A percentile compares a stretch with the other conserved stretches of the same genome.
phyloP scores from a whole-genome alignment of 2,113 vertebrate species.

The Mesoclemmys tuberculata region DNA sequence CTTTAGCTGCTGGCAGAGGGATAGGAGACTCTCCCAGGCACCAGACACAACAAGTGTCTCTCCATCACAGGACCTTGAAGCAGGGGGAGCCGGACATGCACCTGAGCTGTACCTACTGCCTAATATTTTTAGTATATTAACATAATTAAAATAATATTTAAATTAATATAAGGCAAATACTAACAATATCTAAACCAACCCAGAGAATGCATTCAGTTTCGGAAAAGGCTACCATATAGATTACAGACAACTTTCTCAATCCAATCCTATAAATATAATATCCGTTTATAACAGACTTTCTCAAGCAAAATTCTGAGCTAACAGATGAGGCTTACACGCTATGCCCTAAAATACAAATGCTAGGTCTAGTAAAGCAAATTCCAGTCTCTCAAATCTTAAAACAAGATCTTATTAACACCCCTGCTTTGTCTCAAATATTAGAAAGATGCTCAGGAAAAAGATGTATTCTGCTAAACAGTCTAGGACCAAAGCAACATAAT shows the following conservation, averaged over 20 bases:
- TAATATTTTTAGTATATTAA: not conserved
- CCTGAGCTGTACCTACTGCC: not conserved
- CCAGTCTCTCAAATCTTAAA: not conserved
- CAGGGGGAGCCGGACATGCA: too few species aligned
- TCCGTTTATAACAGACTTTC: not conserved
- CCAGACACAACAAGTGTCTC: too few species aligned
- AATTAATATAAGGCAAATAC: not conserved
- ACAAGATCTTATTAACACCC: not conserved
- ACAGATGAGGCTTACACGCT: not conserved
- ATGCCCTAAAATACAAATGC: not conserved
- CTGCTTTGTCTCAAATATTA: not conserved
- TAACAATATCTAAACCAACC: not conserved
- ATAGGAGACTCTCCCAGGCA: too few species aligned
- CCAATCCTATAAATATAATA: not conserved
- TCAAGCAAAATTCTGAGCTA: not conserved
- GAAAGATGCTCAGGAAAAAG: not conserved
- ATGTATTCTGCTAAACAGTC: not conserved
- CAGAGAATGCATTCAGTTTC: not conserved
- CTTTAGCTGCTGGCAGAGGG: too few species aligned
- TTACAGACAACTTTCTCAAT: not conserved
- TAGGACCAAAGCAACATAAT: not conserved
- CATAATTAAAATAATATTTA: not conserved
- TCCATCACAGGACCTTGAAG: too few species aligned
- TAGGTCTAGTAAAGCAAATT: not conserved
- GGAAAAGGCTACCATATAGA: not conserved